Conservation (phyloP, 1,140 invertebrate species). For the Solenopsis invicta region DNA sequence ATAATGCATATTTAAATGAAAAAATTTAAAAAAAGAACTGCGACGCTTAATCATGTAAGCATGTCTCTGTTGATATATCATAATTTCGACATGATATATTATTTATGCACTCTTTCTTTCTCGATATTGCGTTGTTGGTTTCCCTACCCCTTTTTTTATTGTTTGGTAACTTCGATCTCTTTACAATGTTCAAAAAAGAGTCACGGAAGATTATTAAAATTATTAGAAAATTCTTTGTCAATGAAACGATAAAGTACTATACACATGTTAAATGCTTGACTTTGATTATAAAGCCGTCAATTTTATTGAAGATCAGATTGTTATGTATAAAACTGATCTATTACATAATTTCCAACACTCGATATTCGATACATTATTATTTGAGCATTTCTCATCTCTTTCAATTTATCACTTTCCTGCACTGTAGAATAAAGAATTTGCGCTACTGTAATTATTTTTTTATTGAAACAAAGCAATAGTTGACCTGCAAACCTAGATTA, state of each 20-base stretch:
- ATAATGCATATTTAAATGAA: neutral
- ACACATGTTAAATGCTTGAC: neutral
- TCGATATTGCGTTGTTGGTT: neutral
- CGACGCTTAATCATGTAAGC: neutral
- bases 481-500: neutral
- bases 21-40: neutral
- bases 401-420: neutral
- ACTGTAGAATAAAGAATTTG: constrained; percentile 29
- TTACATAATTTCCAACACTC: neutral
- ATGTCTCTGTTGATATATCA: neutral
- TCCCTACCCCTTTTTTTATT: neutral
- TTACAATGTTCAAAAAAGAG: neutral
- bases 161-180: neutral
- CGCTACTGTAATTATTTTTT: neutral
- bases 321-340: constrained; percentile 1
- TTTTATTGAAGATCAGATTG: neutral
- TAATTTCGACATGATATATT: neutral
- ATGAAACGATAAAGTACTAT: neutral
- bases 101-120: neutral
- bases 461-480: neutral
- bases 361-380: neutral
- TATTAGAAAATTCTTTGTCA: neutral
- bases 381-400: neutral
- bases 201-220: neutral
- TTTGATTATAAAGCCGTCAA: neutral